phyloP scores from a whole-genome alignment of 1,140 invertebrate genomes.

The Cyclargus thomasi region DNA sequence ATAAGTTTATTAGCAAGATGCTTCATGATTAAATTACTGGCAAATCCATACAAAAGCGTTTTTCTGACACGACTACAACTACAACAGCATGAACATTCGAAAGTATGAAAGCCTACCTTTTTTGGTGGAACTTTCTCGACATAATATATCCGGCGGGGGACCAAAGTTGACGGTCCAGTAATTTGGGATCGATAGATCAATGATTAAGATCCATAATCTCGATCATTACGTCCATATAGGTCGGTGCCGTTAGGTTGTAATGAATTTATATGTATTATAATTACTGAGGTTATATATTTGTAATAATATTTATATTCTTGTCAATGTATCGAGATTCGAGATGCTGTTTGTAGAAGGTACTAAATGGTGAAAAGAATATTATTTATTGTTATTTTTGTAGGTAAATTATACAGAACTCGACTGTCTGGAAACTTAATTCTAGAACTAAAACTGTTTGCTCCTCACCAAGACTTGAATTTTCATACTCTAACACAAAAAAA shows the following conservation, averaged over 20 bases:
- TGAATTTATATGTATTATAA: neutral
- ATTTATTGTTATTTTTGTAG: too few relatives aligned
- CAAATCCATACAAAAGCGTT: neutral
- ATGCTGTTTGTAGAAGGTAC: too few relatives aligned
- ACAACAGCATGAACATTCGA: constrained; percentile 18
- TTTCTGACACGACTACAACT: neutral
- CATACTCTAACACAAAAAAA: too few relatives aligned
- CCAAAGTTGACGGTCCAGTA: constrained; percentile 37
- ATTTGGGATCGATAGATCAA: constrained; percentile 17
- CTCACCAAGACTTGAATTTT: too few relatives aligned
- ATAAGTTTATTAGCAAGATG: too few relatives aligned
- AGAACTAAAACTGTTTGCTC: too few relatives aligned
- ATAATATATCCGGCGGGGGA: constrained; percentile 41
- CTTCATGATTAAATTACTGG: neutral
- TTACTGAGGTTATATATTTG: neutral
- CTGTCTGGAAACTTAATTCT: too few relatives aligned
- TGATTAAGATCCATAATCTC: constrained; percentile 20
- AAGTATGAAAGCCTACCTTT: constrained; percentile 38
- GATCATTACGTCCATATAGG: constrained; percentile 9
- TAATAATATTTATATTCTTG: too few relatives aligned
- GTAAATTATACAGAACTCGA: too few relatives aligned
- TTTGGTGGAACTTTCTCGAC: constrained; percentile 42
- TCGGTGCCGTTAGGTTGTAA: neutral
- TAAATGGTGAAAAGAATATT: too few relatives aligned
- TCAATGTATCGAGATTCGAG: too few relatives aligned